phyloP scores from a whole-genome alignment of 2,797 vertebrate species.

The Sarcophilus harrisii region DNA sequence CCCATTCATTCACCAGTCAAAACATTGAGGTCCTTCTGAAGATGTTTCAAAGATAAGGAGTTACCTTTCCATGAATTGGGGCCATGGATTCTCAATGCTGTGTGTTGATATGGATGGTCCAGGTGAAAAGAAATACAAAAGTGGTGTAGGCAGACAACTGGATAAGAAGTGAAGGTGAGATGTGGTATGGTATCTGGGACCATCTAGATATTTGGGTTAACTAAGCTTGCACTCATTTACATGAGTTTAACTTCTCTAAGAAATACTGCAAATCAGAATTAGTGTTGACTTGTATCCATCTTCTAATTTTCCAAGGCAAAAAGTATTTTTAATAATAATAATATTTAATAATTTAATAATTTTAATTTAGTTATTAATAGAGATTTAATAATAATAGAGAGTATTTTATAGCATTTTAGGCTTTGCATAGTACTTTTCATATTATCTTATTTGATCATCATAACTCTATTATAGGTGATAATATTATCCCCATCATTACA shows the following conservation, averaged over 20 bases:
- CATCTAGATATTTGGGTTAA: background rate
- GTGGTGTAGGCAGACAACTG: background rate
- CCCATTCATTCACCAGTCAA: background rate
- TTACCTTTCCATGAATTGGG: background rate
- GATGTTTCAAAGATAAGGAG: background rate
- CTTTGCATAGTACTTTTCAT: background rate
- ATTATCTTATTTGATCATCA: background rate
- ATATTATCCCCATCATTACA: background rate
- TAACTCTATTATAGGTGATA: background rate
- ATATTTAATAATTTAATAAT: too few species aligned
- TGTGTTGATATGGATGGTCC: background rate
- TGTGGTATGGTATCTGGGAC: background rate
- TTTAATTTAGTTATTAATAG: too few species aligned
- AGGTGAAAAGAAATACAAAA: background rate
- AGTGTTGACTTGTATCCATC: background rate
- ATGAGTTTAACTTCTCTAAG: background rate
- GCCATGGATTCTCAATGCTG: background rate
- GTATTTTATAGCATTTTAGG: background rate
- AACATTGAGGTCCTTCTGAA: background rate
- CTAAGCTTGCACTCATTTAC: background rate
- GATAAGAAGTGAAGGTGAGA: background rate
- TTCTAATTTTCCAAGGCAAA: background rate
- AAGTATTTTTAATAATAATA: background rate
- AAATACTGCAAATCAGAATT: background rate
- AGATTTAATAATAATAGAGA: background rate